Conservation (phyloP, 2,888 invertebrate genomes). For the Steinernema carpocapsae region DNA sequence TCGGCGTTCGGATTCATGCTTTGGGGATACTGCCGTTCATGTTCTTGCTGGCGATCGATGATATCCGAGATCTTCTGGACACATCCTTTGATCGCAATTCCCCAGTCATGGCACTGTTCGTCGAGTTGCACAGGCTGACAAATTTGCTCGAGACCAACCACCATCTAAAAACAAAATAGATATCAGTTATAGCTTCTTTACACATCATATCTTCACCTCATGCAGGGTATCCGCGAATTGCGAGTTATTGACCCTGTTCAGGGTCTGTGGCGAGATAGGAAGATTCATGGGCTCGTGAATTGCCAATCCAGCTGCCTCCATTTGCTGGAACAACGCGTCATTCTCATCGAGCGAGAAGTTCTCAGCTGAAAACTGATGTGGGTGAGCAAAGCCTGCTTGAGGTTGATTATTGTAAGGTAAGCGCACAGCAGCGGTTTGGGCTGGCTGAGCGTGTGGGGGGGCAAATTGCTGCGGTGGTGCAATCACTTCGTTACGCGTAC, state of each 20-base stretch:
- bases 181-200: background rate
- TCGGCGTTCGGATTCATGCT: no score
- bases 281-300: no score
- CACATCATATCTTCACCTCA: background rate
- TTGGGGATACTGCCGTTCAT: no score
- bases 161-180: background rate
- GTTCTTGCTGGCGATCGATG: background rate
- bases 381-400: no score
- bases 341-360: no score
- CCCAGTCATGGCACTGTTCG: background rate
- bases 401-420: no score
- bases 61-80: background rate
- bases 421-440: no score
- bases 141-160: constrained; percentile 9
- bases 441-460: no score
- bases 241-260: background rate
- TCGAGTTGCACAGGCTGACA: background rate
- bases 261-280: no score
- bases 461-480: no score
- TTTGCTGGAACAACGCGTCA: background rate
- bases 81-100: background rate
- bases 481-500: no score
- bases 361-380: no score
- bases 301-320: constrained; percentile 5
- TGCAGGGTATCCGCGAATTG: background rate